Evolutionary conservation across 2,888 invertebrate species (phyloP).

Genomic region (Auanema freiburgensis): DNA sequence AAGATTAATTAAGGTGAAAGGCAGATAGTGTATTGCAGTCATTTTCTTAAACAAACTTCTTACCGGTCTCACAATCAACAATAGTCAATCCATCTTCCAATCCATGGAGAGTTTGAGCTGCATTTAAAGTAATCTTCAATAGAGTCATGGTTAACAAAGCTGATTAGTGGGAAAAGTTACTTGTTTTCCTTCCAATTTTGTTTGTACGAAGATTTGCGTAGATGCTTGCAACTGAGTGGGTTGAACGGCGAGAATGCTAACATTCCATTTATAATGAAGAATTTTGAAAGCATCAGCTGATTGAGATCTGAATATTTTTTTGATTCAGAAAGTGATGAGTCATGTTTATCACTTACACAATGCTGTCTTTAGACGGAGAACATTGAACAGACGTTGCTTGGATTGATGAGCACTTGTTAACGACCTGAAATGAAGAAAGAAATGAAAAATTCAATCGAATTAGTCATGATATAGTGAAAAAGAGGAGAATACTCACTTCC

Average conservation of each 20-base stretch:
- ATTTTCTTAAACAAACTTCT: conserved; percentile 4
- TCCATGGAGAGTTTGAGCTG: conserved; percentile 17
- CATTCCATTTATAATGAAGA: conserved; percentile 33
- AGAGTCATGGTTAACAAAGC: too few relatives aligned
- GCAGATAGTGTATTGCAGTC: background rate
- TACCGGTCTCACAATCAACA: conserved; percentile 21
- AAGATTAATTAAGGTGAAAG: background rate
- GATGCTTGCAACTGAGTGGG: conserved; percentile 31
- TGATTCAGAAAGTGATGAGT: too few relatives aligned
- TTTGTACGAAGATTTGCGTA: conserved; percentile 27
- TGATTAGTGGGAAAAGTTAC: conserved; percentile 5
- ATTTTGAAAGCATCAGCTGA: conserved; percentile 27
- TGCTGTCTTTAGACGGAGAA: too few relatives aligned
- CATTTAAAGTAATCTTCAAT: conserved; percentile 17
- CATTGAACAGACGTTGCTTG: too few relatives aligned
- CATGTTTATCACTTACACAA: too few relatives aligned
- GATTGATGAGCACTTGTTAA: too few relatives aligned
- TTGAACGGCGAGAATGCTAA: conserved; percentile 29
- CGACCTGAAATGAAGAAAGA: too few relatives aligned
- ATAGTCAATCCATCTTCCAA: conserved; percentile 16
- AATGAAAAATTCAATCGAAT: too few relatives aligned
- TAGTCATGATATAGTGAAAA: too few relatives aligned
- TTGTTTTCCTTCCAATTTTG: conserved; percentile 25
- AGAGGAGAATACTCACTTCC: conserved; percentile 11
- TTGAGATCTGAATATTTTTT: conserved; percentile 10